Conservation (phyloP, 2,797 vertebrate genomes). For the Masticophis lateralis region DNA sequence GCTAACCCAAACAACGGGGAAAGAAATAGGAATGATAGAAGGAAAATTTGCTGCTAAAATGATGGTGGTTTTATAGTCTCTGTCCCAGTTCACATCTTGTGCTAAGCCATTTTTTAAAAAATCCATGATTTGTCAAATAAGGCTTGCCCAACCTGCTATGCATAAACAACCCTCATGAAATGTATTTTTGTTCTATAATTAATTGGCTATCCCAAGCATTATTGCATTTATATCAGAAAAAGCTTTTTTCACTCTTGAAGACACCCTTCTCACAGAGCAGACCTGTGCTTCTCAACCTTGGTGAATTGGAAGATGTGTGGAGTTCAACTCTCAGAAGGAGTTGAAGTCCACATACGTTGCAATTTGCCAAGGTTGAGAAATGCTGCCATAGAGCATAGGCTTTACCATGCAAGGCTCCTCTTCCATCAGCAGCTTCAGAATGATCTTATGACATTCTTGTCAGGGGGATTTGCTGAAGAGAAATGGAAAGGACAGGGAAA, state of each 20-base stretch:
- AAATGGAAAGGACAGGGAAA: neutral
- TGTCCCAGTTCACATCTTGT: neutral
- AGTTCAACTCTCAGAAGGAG: neutral
- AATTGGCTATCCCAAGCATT: neutral
- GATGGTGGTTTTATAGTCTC: neutral
- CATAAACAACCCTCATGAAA: neutral
- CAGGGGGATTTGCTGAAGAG: neutral
- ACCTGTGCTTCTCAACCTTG: neutral
- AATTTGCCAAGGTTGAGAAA: neutral
- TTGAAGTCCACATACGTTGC: neutral
- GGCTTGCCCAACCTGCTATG: neutral
- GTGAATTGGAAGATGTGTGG: neutral
- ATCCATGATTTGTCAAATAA: neutral
- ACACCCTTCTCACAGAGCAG: neutral
- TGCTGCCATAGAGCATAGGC: neutral
- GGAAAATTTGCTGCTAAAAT: neutral
- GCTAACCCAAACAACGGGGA: neutral
- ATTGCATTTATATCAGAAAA: neutral
- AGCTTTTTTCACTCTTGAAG: neutral
- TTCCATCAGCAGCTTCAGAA: neutral
- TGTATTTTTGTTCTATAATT: neutral
- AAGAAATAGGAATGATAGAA: neutral
- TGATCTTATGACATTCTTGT: no score
- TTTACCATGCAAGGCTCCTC: neutral
- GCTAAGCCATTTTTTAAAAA: neutral